phyloP scores from a whole-genome alignment of 1,140 invertebrate genomes.

The Ectropis grisescens region DNA sequence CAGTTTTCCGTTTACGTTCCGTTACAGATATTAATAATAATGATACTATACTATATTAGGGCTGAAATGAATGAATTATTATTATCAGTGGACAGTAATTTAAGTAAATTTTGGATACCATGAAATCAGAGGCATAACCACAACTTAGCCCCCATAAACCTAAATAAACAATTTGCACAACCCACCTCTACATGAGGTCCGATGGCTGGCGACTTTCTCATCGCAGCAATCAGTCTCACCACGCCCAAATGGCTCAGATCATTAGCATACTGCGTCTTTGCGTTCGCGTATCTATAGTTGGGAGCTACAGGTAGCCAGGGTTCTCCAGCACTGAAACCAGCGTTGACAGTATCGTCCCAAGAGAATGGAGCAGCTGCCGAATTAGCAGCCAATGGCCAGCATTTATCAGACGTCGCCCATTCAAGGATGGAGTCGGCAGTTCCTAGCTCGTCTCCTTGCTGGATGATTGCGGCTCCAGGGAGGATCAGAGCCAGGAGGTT shows the following conservation, averaged over 20 bases:
- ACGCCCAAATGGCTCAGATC: conserved; percentile 45
- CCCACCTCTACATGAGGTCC: conserved; percentile 47
- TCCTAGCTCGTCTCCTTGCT: conserved; percentile 83
- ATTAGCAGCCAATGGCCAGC: conserved; percentile 26
- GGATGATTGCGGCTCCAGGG: conserved; percentile 75
- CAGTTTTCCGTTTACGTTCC: no score
- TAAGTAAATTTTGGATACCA: no score
- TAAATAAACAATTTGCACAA: no score
- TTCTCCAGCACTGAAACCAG: conserved; percentile 65
- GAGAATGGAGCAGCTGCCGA: conserved; percentile 76
- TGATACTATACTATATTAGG: no score
- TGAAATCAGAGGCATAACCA: no score
- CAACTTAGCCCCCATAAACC: no score
- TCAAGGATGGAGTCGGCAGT: conserved; percentile 71
- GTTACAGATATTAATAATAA: no score
- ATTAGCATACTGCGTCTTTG: conserved; percentile 59
- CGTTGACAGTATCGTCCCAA: conserved; percentile 75
- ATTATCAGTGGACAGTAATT: no score
- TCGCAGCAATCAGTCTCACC: conserved; percentile 36
- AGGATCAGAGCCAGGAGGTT: conserved; percentile 73
- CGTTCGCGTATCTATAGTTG: conserved; percentile 71
- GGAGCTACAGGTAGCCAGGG: conserved; percentile 73
- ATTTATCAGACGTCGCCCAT: conserved; percentile 27
- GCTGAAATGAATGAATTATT: no score
- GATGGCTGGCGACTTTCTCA: conserved; percentile 47